Evolutionary conservation across 2,113 vertebrate species (phyloP), one percentile per base, ranked within the genome.

Genomic region (Hemiprocne comata): DNA sequence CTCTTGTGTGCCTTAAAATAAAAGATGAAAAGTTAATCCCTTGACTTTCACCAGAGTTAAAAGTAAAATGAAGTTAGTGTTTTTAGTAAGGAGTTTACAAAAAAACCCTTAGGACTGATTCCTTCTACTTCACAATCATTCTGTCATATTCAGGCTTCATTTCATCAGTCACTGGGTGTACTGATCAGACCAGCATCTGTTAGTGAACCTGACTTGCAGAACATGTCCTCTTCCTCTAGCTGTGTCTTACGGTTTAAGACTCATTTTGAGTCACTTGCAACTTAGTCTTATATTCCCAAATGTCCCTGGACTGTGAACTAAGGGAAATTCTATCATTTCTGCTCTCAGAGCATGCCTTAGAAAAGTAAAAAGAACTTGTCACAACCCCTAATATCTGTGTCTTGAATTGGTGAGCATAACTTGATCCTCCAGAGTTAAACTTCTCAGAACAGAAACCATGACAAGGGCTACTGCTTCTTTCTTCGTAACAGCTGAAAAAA

Each of bases 401-500:
- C 57, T 78, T 86, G 66, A 74, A 26, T 62, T 24, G 17, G 38
- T 14, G n/a, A 66, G 24, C 5, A 1, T 55, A 74, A 34, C 38
- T 61, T 4, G 2, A 74, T 82, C 19, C 23, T 89, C 19, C 14
- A 31, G 29, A 89, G 42, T 24, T 55, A 79, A 82, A 5, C 24
- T 46, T 89, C 36, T 66, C 46, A 24, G 40, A 71, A 48, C 17
- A 82, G 71, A 66, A 89, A 6, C 26, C 7, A 6, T 79, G 25
- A n/a, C 11, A 51, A 51, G 40, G 67, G 19, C 33, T 61, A 24
- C 3, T 71, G 34, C 53, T 86, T 65, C 58, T 26, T 57, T 17
- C 33, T 66, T 13, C 3, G 3, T 57, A 57, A 6, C 10, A 46
- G 18, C 3, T 0, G 2, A 89, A 76, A 1, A 42, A 57, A 74